phyloP scores from a whole-genome alignment of 2,888 invertebrate genomes.

The Cryptocheilus praepositus region DNA sequence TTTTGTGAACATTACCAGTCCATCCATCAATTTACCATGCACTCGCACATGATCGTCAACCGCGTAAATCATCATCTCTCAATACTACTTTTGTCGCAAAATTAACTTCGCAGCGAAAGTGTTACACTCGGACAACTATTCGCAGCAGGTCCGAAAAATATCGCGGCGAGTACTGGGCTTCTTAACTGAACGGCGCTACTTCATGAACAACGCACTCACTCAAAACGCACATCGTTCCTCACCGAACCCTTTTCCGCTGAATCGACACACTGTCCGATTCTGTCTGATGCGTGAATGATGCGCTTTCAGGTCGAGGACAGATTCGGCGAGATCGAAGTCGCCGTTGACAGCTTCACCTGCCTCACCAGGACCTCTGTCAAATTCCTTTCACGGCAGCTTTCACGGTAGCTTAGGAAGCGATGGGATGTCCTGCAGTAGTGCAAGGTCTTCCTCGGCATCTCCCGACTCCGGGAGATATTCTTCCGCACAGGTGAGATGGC shows the following conservation, averaged over 20 bases:
- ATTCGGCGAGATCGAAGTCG: conserved; percentile 72
- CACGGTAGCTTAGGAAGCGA: conserved; percentile 73
- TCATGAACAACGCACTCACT: conserved; percentile 22
- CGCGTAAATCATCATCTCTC: no score
- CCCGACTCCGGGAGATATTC: conserved; percentile 72
- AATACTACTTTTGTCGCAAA: no score
- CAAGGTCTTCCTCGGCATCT: conserved; percentile 72
- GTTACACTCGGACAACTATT: no score
- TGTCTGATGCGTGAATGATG: conserved; percentile 27
- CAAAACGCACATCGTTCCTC: conserved; percentile 28
- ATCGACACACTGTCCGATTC: conserved; percentile 26
- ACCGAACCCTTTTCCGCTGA: conserved; percentile 8
- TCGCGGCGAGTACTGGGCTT: neutral
- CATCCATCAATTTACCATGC: no score
- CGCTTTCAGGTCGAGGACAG: conserved; percentile 69
- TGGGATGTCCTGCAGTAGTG: conserved; percentile 73
- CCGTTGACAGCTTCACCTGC: conserved; percentile 72
- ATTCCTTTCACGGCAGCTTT: conserved; percentile 72
- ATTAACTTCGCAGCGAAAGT: no score
- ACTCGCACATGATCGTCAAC: no score
- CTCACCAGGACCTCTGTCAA: conserved; percentile 69
- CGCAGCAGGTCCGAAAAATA: no score
- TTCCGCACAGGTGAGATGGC: conserved; percentile 65
- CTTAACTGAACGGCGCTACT: neutral
- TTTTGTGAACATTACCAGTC: no score